phyloP scores from a whole-genome alignment of 2,888 invertebrate species.

The Andrena haemorrhoa region DNA sequence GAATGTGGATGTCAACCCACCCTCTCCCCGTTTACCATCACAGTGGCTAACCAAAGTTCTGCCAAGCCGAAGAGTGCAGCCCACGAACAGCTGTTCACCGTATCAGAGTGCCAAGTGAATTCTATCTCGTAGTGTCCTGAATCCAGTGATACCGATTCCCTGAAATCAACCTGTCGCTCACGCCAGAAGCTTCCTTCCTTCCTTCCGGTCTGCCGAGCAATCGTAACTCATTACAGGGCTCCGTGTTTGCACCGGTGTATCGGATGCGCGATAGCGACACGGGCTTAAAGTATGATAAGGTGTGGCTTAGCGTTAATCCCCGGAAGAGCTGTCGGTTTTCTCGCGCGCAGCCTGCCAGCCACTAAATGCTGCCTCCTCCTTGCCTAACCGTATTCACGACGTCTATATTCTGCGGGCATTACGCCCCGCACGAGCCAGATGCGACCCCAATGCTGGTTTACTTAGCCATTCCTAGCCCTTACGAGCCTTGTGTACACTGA shows the following conservation, averaged over 20 bases:
- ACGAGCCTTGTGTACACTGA: slow-evolving; percentile 4
- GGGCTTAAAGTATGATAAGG: slow-evolving; percentile 77
- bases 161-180: slow-evolving; percentile 60
- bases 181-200: slow-evolving; percentile 46
- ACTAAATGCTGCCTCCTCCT: slow-evolving; percentile 49
- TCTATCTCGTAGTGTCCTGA: not conserved
- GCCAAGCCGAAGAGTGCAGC: not conserved
- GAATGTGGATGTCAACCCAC: not conserved
- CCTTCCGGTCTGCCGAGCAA: slow-evolving; percentile 40
- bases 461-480: slow-evolving; percentile 37
- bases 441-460: slow-evolving; percentile 57
- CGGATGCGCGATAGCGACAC: slow-evolving; percentile 64
- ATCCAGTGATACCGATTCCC: slow-evolving; percentile 18
- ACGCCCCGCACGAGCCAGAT: slow-evolving; percentile 76
- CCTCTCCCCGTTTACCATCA: not conserved
- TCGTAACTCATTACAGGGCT: slow-evolving; percentile 60
- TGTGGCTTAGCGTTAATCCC: slow-evolving; percentile 77
- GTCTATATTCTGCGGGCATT: slow-evolving; percentile 72
- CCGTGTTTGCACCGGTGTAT: slow-evolving; percentile 56
- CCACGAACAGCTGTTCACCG: not conserved
- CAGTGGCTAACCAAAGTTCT: not conserved
- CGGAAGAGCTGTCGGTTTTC: slow-evolving; percentile 64
- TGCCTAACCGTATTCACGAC: slow-evolving; percentile 45
- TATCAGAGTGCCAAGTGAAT: not conserved
- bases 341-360: slow-evolving; percentile 20